These are phyloP conservation scores for Catostylus mosaicus DNA, from an alignment of 30 jellyfish, hydroid and myxozoan species.

Conservation along the genomic window DNA sequence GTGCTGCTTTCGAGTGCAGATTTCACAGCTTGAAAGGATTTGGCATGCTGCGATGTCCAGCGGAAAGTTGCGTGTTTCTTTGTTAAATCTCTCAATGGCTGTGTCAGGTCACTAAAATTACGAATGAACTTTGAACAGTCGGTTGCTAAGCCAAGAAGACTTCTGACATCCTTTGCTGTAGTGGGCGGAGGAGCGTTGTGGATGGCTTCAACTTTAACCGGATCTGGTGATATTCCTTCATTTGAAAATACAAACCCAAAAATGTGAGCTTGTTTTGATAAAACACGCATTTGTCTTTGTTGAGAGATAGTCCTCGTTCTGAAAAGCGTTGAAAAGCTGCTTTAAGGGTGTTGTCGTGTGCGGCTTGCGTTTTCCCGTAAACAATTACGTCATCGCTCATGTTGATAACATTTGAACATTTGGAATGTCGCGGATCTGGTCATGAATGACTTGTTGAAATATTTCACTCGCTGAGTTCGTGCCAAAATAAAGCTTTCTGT, in stretches of 20 bases:
- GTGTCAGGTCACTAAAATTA: too few relatives aligned
- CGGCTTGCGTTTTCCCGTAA: slow-evolving; percentile 25
- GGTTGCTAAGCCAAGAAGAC: too few relatives aligned
- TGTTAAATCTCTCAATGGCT: slow-evolving; percentile 25
- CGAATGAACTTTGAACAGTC: too few relatives aligned
- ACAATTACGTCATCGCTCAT: too few relatives aligned
- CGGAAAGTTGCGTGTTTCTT: slow-evolving; percentile 15
- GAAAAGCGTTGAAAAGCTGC: slow-evolving; percentile 1
- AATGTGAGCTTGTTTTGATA: slow-evolving; percentile 18
- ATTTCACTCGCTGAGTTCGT: slow-evolving; percentile 33
- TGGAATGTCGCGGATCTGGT: slow-evolving; percentile 17
- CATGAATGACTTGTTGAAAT: slow-evolving; percentile 28
- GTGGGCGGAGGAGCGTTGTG: slow-evolving; percentile 26
- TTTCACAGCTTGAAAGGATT: not conserved
- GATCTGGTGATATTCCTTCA: slow-evolving; percentile 35
- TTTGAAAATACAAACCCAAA: slow-evolving; percentile 36
- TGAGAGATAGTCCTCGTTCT: slow-evolving; percentile 12
- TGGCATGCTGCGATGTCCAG: slow-evolving; percentile 20
- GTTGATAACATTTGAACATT: too few relatives aligned
- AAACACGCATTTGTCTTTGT: slow-evolving; percentile 24
- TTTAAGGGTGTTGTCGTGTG: too few relatives aligned
- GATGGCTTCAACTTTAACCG: not conserved
- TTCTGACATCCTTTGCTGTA: slow-evolving; percentile 25
- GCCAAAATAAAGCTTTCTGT: too few relatives aligned
- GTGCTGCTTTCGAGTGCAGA: too few relatives aligned